These are phyloP conservation scores for Mactromeris polynyma DNA, from an alignment of 2,888 invertebrate genomes.

Conservation along the genomic window DNA sequence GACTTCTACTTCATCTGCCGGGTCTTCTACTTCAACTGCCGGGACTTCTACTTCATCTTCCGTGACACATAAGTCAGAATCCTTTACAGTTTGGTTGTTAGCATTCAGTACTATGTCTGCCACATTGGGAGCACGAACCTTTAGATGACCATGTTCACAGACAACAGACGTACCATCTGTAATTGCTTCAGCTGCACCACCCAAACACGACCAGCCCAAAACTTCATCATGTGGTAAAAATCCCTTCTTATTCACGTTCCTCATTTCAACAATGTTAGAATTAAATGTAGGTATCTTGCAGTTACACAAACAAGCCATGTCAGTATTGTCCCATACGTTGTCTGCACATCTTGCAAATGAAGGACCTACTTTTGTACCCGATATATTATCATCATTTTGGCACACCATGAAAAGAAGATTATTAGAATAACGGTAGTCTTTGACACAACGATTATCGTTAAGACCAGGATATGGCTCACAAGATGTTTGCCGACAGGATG, in stretches of 20 bases:
- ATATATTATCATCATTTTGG: constrained; percentile 15
- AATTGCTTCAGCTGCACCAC: background rate
- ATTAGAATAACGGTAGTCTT: background rate
- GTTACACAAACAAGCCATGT: constrained; percentile 52
- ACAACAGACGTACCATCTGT: background rate
- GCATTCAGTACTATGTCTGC: background rate
- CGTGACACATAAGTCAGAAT: background rate
- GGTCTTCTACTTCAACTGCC: too few relatives aligned
- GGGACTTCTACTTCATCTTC: too few relatives aligned
- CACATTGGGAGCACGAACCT: background rate
- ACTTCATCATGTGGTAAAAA: background rate
- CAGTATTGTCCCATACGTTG: constrained; percentile 30
- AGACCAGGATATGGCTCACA: constrained; percentile 42
- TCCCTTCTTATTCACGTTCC: background rate
- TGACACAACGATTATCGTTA: constrained; percentile 20
- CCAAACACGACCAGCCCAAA: background rate
- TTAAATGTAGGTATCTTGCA: constrained; percentile 19
- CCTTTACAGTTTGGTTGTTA: background rate
- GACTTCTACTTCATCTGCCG: too few relatives aligned
- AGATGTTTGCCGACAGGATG: constrained; percentile 7
- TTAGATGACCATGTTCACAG: constrained; percentile 1
- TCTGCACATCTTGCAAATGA: constrained; percentile 13
- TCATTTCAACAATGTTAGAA: background rate
- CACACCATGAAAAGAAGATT: constrained; percentile 20
- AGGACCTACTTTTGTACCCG: constrained; percentile 32